phyloP scores from a whole-genome alignment of 2,113 vertebrate species.

The Chauna torquata region DNA sequence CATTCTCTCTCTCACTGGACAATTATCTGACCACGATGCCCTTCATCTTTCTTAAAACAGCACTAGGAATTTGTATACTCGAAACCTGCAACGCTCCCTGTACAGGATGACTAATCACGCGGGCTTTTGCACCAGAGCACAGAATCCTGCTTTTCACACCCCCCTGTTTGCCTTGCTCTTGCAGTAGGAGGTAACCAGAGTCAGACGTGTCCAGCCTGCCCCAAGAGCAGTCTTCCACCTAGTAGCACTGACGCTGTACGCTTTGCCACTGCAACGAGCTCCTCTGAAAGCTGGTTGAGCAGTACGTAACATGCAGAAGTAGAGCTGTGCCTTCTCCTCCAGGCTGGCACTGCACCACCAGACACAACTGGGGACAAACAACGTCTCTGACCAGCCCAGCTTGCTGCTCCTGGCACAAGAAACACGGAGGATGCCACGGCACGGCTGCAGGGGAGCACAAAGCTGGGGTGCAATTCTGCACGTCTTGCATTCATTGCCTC shows the following conservation, averaged over 20 bases:
- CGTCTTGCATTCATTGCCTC: no score
- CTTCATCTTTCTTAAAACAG: neutral
- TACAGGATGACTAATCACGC: accelerated
- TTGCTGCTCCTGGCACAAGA: neutral
- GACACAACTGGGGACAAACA: neutral
- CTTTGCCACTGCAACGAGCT: neutral
- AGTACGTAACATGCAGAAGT: neutral
- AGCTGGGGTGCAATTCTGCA: neutral
- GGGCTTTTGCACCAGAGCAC: neutral
- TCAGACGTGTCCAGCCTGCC: neutral
- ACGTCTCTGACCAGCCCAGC: neutral
- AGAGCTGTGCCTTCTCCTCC: neutral
- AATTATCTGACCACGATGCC: neutral
- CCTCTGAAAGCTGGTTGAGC: neutral
- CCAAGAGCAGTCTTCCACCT: neutral
- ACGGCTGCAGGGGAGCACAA: neutral
- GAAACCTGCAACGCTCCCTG: neutral
- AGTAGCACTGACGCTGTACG: neutral
- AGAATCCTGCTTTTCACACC: neutral
- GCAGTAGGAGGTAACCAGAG: neutral
- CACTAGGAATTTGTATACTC: neutral
- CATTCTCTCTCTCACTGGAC: neutral
- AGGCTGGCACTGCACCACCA: neutral
- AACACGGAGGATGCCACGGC: neutral
- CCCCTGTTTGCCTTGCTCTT: neutral